Conservation (phyloP, 2,888 invertebrate species). For the Adineta ricciae region DNA sequence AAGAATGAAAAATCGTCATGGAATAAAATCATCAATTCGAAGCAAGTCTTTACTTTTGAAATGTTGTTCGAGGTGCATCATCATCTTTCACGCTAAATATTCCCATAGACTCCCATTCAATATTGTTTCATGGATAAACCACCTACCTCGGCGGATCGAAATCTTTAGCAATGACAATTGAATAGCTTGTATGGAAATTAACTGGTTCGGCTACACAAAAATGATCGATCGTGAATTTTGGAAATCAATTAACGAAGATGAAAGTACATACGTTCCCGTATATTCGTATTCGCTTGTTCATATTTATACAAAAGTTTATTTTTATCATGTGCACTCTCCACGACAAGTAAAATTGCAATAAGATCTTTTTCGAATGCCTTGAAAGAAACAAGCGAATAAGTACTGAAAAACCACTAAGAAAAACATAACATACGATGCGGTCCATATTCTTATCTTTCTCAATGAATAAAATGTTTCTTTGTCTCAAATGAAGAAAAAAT, state of each 20-base stretch:
- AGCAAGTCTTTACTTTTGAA: neutral
- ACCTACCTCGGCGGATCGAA: slow-evolving; percentile 10
- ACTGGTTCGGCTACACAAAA: neutral
- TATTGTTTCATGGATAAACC: neutral
- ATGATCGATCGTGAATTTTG: neutral
- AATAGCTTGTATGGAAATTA: neutral
- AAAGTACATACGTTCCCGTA: neutral
- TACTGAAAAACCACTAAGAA: neutral
- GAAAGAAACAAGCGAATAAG: neutral
- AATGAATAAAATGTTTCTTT: neutral
- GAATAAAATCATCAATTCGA: no score
- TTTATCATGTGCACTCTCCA: neutral
- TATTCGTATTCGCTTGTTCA: neutral
- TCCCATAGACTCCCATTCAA: neutral
- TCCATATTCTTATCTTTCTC: neutral
- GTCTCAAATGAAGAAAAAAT: neutral
- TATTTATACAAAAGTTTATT: slow-evolving; percentile 13
- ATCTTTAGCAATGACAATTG: neutral
- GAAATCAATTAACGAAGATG: neutral
- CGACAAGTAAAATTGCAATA: neutral
- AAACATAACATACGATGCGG: neutral
- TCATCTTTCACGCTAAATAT: neutral
- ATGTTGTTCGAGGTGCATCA: neutral
- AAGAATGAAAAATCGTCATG: no score
- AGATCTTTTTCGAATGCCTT: slow-evolving; percentile 15